Evolutionary conservation across 2,888 invertebrate species (phyloP), one percentile per base, ranked within the genome.

Genomic region (Epirrita christyi): DNA sequence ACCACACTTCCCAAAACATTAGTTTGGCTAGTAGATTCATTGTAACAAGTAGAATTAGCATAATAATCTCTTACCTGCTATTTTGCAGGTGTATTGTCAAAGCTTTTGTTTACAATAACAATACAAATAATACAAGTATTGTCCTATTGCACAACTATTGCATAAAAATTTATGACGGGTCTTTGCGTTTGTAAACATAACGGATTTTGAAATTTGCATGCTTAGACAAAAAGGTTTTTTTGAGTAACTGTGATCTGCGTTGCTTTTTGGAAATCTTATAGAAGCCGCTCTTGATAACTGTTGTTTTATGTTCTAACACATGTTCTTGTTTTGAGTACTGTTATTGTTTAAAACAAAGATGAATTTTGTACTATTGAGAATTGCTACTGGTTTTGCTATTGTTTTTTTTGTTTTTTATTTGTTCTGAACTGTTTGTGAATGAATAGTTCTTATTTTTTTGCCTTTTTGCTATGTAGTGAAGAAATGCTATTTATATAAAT

Each of bases 1-100:
- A 83, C 92, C 92, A 85, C 92, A 91, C 82, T 86, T 77, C 80
- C 83, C 80, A 86, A 89, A 90, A 92, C 83, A 88, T 85, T 82
- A 81, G 77, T 73, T 71, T 70, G 73, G 69, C 72, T 53, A 62
- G 79, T 75, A 80, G 78, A 76, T 78, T 80, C 80, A 84, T 88
- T 89, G 85, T 91, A 75, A 78, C 68, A 66, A 32, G 53, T 58
- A 67, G 64, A 71, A 88, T 88, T 88, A 87, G 77, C 89, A 89
- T 91, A 83, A 89, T 88, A 91, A 91, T 90, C 82, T 80, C 74
- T 84, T 90, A 91, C 89, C 91, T 91, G 89, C 78, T 51, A 57
- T 75, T 78, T 76, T 68, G 76, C 89, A 90, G 89, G 91, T 90
- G 88, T 81, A 86, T 85, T 84, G 82, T 78, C 75, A 61, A 71